Conservation (phyloP, 2,797 vertebrate genomes). For the Enteromius thamalakanensis region DNA sequence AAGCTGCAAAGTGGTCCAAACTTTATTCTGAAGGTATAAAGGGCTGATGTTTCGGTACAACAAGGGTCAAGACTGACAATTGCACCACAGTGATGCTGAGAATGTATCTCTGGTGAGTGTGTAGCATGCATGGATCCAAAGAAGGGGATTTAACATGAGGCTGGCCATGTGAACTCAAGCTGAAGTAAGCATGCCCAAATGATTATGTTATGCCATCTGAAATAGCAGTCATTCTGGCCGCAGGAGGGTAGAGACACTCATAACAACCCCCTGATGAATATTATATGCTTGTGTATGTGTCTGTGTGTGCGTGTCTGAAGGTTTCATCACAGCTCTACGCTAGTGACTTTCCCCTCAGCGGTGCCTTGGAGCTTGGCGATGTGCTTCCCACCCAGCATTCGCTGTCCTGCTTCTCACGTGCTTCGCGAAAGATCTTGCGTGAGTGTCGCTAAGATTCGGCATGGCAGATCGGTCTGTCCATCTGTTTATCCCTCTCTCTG, state of each 20-base stretch:
- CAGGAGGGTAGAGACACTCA: conserved; percentile 48
- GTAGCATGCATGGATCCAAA: conserved; percentile 30
- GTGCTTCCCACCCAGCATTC: conserved; percentile 11
- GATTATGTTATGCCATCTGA: conserved; percentile 53
- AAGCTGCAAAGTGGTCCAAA: neutral
- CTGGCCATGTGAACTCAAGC: conserved; percentile 55
- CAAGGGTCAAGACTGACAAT: conserved; percentile 7
- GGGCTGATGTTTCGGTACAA: neutral
- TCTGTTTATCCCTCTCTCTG: conserved; percentile 35
- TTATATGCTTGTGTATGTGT: conserved; percentile 29
- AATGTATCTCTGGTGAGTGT: conserved; percentile 25
- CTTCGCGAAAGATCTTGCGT: conserved; percentile 8
- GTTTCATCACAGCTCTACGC: conserved; percentile 13
- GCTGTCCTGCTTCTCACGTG: conserved; percentile 7
- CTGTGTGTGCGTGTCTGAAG: neutral
- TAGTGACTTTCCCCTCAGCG: conserved; percentile 35
- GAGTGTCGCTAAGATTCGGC: conserved; percentile 15
- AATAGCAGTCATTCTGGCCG: conserved; percentile 46
- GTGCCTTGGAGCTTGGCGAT: conserved; percentile 34
- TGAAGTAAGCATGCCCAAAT: conserved; percentile 56
- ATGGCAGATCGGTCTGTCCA: conserved; percentile 29
- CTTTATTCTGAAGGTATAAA: neutral
- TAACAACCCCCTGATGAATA: conserved; percentile 45
- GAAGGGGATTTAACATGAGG: conserved; percentile 36
- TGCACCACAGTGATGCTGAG: neutral